Conservation (phyloP, 2,888 invertebrate species). For the Dicyrtomina minuta region DNA sequence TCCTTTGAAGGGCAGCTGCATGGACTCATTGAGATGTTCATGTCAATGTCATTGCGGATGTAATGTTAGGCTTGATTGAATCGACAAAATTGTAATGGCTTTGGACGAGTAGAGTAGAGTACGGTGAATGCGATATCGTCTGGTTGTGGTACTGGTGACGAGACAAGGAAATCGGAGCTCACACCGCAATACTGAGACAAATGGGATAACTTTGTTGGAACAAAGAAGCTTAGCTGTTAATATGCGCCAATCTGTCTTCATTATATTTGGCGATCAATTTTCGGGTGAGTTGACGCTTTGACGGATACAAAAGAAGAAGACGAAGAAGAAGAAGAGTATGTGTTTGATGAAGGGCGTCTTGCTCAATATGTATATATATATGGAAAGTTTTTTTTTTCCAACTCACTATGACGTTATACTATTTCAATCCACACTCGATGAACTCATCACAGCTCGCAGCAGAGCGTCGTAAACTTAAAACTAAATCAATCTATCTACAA, state of each 20-base stretch:
- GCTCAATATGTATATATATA: too few species aligned
- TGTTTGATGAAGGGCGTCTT: neutral
- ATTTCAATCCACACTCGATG: neutral
- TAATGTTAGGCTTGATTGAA: neutral
- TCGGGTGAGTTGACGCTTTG: conserved; percentile 33
- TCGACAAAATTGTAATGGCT: too few species aligned
- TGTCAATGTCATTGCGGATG: too few species aligned
- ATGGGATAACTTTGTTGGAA: conserved; percentile 15
- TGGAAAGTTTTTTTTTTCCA: neutral
- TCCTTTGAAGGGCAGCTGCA: too few species aligned
- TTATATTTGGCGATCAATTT: conserved; percentile 45
- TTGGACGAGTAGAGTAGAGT: too few species aligned
- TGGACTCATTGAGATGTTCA: too few species aligned
- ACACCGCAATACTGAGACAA: neutral
- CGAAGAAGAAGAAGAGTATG: too few species aligned
- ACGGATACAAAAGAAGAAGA: conserved; percentile 32
- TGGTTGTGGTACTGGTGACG: too few species aligned
- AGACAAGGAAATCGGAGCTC: neutral
- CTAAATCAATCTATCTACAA: neutral
- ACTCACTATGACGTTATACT: neutral
- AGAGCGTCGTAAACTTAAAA: neutral
- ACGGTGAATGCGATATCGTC: neutral
- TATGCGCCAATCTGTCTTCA: conserved; percentile 47
- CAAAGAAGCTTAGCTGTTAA: conserved; percentile 34
- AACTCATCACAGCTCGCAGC: neutral